These are phyloP conservation scores for Eptesicus fuscus DNA, from an alignment of 2,113 vertebrate species.

Conservation along the genomic window DNA sequence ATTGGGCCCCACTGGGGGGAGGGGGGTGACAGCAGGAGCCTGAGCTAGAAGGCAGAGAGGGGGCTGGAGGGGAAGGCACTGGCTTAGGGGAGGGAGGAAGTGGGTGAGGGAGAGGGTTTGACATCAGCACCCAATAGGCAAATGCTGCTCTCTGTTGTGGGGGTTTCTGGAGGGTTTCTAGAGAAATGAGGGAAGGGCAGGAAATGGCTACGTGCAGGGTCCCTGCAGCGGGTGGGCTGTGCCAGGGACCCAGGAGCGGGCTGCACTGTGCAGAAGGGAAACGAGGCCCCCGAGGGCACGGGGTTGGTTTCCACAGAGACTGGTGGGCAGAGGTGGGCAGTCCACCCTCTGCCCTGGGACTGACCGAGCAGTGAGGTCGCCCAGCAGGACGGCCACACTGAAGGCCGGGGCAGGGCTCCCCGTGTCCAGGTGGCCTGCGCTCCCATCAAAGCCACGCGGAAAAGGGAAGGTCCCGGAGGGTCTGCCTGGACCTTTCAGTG, in stretches of 20 bases:
- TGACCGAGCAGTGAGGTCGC: neutral
- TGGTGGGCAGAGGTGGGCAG: neutral
- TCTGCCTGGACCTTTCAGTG: neutral
- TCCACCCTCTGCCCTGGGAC: neutral
- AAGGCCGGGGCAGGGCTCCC: too few relatives aligned
- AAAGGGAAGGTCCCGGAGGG: neutral
- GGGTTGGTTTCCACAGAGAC: neutral
- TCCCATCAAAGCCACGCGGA: neutral
- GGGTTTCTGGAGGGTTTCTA: neutral
- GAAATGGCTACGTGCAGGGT: neutral
- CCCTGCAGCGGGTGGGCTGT: neutral
- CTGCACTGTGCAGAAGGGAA: neutral
- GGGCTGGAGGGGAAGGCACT: neutral
- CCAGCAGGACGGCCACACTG: neutral
- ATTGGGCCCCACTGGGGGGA: neutral
- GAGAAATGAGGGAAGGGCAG: neutral
- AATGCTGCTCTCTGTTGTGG: neutral
- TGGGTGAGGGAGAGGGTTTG: neutral
- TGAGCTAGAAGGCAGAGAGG: neutral
- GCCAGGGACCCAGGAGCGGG: neutral
- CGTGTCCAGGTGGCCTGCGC: neutral
- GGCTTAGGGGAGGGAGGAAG: conserved; percentile 35
- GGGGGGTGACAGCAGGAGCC: neutral
- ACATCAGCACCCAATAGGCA: conserved; percentile 1
- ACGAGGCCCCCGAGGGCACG: neutral